Evolutionary conservation across 2,888 invertebrate species (phyloP).

Genomic region (Pristionchus japonicus): DNA sequence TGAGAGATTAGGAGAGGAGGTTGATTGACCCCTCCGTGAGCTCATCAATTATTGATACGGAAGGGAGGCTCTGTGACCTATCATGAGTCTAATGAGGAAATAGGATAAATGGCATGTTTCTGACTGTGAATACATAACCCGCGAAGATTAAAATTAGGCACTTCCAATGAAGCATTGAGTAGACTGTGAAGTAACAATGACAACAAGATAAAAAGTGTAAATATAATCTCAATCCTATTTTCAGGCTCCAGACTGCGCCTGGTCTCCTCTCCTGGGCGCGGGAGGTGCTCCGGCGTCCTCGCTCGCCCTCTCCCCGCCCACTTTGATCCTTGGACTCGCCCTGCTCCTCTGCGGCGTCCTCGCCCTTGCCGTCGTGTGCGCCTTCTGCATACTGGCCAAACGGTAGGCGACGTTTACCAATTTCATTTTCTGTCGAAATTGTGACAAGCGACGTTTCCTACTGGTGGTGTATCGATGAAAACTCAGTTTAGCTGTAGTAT

Average conservation of each 20-base stretch:
- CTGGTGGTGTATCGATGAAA: background rate
- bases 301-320: background rate
- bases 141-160: too few relatives aligned
- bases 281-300: background rate
- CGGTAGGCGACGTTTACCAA: slow-evolving; percentile 23
- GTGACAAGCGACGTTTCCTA: background rate
- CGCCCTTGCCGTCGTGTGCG: slow-evolving; percentile 38
- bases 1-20: background rate
- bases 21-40: background rate
- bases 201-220: too few relatives aligned
- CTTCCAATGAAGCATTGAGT: too few relatives aligned
- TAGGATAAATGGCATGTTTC: background rate
- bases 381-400: slow-evolving; percentile 25
- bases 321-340: background rate
- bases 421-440: background rate
- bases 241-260: slow-evolving; percentile 39
- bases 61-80: background rate
- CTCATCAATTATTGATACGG: slow-evolving; percentile 24
- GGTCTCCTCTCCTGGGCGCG: background rate
- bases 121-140: too few relatives aligned
- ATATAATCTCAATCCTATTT: background rate
- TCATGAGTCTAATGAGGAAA: background rate
- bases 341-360: background rate
- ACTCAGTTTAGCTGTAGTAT: background rate
- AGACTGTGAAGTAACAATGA: too few relatives aligned